Conservation (phyloP, 2,113 vertebrate species). For the Xenopus tropicalis region DNA sequence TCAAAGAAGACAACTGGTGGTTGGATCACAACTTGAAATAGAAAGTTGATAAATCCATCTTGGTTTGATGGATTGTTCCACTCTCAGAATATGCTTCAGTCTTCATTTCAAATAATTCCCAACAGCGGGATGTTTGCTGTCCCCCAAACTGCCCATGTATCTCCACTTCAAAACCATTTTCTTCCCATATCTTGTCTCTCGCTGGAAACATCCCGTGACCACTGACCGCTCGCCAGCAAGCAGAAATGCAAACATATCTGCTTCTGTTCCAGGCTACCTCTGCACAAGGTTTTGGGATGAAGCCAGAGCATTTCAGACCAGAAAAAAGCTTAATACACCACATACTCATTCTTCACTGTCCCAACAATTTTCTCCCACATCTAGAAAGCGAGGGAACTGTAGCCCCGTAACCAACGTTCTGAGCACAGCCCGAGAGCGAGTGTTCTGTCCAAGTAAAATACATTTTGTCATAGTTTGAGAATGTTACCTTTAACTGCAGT, state of each 20-base stretch:
- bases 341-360: slow-evolving; percentile 70
- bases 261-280: slow-evolving; percentile 56
- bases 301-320: slow-evolving; percentile 70
- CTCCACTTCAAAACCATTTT: background rate
- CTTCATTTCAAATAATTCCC: too few relatives aligned
- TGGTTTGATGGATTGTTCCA: too few relatives aligned
- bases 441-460: slow-evolving; percentile 88
- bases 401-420: slow-evolving; percentile 78
- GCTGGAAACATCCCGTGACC: background rate
- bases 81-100: too few relatives aligned
- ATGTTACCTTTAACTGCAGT: slow-evolving; percentile 93
- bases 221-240: background rate
- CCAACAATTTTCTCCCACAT: slow-evolving; percentile 78
- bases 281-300: slow-evolving; percentile 64
- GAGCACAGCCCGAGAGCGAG: slow-evolving; percentile 83
- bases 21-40: too few relatives aligned
- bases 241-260: background rate
- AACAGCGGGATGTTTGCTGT: too few relatives aligned
- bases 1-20: too few relatives aligned
- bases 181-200: background rate
- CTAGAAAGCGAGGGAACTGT: slow-evolving; percentile 71
- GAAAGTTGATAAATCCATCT: too few relatives aligned
- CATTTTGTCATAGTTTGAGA: slow-evolving; percentile 95
- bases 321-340: slow-evolving; percentile 73
- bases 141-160: background rate